Conservation (phyloP, 1,140 invertebrate species). For the Aleiodes sp. region DNA sequence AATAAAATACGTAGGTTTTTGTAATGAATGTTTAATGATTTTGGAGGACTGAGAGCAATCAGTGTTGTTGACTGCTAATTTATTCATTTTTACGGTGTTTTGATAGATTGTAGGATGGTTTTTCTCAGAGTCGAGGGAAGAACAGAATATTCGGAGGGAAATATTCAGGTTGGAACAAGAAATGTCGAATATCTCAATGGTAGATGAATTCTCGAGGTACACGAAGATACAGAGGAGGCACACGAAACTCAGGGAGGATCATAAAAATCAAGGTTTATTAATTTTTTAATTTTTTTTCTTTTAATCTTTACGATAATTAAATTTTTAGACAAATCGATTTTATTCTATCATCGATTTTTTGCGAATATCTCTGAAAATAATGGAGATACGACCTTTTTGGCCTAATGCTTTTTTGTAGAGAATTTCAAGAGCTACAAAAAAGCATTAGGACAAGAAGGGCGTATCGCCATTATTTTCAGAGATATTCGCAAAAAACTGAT, state of each 20-base stretch:
- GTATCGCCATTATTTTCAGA: no score
- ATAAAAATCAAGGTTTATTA: conserved; percentile 56
- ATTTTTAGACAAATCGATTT: conserved; percentile 7
- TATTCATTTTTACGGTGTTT: conserved; percentile 14
- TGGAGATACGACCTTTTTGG: no score
- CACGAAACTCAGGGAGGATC: conserved; percentile 60
- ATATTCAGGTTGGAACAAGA: conserved; percentile 61
- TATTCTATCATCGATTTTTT: no score
- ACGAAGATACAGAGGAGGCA: conserved; percentile 67
- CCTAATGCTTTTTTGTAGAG: no score
- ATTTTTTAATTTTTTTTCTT: neutral
- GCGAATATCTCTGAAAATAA: no score
- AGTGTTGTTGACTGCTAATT: neutral
- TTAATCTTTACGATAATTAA: neutral
- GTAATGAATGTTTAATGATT: neutral
- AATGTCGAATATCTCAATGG: conserved; percentile 65
- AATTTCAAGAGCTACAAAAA: no score
- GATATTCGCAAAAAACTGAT: no score
- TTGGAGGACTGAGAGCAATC: neutral
- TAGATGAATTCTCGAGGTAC: conserved; percentile 72
- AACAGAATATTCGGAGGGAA: conserved; percentile 47
- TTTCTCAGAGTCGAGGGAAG: conserved; percentile 40
- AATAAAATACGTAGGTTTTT: conserved; percentile 31
- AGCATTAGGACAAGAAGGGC: no score
- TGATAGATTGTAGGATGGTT: conserved; percentile 45